Percentiles rank a stretch among this genome's conserved stretches.
These are phyloP conservation scores for Lacanobia wlatinum DNA, from an alignment of 2,888 invertebrate genomes.

Conservation along the genomic window DNA sequence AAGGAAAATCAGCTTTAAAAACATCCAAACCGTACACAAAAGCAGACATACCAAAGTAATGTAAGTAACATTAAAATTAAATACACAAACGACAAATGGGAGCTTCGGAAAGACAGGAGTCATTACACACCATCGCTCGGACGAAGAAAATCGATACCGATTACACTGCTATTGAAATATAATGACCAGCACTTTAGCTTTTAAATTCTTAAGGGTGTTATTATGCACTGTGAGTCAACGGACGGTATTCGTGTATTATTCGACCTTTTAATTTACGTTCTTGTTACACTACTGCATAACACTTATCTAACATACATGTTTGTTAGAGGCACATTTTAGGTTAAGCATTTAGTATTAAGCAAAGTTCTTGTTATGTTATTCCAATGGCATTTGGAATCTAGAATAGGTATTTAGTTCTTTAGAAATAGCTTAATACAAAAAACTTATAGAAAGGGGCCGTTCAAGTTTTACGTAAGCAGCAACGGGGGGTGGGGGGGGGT, in stretches of 20 bases:
- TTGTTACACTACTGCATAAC: conserved; percentile 20
- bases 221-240: neutral
- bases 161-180: conserved; percentile 9
- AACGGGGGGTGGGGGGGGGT: too few relatives aligned
- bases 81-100: conserved; percentile 59
- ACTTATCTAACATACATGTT: neutral
- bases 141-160: neutral
- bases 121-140: conserved; percentile 50
- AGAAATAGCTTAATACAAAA: neutral
- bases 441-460: neutral
- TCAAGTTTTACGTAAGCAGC: too few relatives aligned
- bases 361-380: neutral
- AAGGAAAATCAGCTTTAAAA: conserved; percentile 11
- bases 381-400: neutral
- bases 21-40: conserved; percentile 32
- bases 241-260: neutral
- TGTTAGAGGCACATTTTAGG: neutral
- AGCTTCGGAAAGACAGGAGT: conserved; percentile 36
- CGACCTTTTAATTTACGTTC: neutral
- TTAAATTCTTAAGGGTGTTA: neutral
- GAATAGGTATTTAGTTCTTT: neutral
- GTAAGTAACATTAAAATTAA: conserved; percentile 54
- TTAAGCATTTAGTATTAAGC: neutral
- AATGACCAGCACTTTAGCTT: neutral
- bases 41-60: conserved; percentile 69